Conservation (phyloP, 2,797 vertebrate species). For the Cossypha heuglini region DNA sequence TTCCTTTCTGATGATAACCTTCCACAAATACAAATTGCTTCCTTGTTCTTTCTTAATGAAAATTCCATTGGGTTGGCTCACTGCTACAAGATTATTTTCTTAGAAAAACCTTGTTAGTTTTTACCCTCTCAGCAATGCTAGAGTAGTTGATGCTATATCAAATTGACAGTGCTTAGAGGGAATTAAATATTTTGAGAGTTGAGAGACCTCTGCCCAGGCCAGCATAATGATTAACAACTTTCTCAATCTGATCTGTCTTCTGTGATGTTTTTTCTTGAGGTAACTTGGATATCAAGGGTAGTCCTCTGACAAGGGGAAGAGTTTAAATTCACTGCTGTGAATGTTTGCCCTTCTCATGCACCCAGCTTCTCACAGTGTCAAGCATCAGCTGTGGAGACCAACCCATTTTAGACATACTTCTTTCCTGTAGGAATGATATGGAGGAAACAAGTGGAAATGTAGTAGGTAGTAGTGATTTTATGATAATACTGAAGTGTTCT, state of each 20-base stretch:
- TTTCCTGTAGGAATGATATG: rapidly evolving
- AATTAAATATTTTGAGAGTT: slow-evolving; percentile 25
- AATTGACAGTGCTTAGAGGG: neutral
- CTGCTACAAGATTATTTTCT: neutral
- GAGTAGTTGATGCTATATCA: neutral
- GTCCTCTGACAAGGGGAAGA: neutral
- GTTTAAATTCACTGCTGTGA: neutral
- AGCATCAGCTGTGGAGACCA: neutral
- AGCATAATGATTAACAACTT: neutral
- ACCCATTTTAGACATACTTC: neutral
- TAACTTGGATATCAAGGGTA: neutral
- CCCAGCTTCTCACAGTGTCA: neutral
- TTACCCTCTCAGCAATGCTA: neutral
- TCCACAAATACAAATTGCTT: neutral
- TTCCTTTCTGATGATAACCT: neutral
- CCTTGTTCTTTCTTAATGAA: neutral
- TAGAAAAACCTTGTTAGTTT: neutral
- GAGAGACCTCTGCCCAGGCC: neutral
- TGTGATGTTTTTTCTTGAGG: neutral
- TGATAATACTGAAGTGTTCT: neutral
- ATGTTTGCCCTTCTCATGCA: neutral
- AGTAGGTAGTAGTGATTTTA: neutral
- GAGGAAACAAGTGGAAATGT: neutral
- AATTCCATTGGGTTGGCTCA: neutral
- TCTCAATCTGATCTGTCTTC: neutral